phyloP scores from a whole-genome alignment of 2,797 vertebrate species.

The Molossus alvarezi region DNA sequence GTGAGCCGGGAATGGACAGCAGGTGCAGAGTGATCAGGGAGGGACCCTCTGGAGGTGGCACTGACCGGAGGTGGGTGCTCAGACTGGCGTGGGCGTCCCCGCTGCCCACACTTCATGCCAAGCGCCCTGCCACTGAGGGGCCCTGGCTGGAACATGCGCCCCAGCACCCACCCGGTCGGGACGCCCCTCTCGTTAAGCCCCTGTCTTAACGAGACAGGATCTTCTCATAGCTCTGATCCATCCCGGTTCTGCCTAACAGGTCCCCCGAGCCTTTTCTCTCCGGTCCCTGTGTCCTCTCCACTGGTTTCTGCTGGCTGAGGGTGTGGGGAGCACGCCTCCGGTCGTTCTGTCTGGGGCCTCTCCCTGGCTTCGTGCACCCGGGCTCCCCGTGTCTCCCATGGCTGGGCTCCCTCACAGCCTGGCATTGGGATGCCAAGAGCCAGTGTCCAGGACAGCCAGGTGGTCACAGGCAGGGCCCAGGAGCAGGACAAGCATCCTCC shows the following conservation, averaged over 20 bases:
- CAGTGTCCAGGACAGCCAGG: too few relatives aligned
- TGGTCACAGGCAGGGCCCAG: too few relatives aligned
- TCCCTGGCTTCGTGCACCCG: too few relatives aligned
- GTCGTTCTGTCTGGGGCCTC: not conserved
- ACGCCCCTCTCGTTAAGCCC: not conserved
- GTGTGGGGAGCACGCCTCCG: rapidly evolving
- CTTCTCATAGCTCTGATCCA: not conserved
- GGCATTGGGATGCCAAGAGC: too few relatives aligned
- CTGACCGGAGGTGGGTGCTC: not conserved
- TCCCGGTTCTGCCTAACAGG: not conserved
- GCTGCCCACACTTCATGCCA: rapidly evolving
- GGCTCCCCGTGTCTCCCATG: too few relatives aligned
- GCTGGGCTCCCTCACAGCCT: not conserved
- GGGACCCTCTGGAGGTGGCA: not conserved
- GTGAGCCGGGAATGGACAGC: not conserved
- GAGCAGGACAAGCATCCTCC: too few relatives aligned
- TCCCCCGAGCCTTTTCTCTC: too few relatives aligned
- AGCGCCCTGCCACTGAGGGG: not conserved
- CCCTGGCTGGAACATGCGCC: not conserved
- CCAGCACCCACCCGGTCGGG: rapidly evolving
- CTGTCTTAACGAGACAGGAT: too few relatives aligned
- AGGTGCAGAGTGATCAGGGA: rapidly evolving
- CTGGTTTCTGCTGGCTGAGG: not conserved
- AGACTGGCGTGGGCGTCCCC: rapidly evolving
- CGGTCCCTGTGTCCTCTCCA: rapidly evolving